These are phyloP conservation scores for Acanthosepion esculentum DNA, from an alignment of 2,888 invertebrate genomes.

Conservation along the genomic window DNA sequence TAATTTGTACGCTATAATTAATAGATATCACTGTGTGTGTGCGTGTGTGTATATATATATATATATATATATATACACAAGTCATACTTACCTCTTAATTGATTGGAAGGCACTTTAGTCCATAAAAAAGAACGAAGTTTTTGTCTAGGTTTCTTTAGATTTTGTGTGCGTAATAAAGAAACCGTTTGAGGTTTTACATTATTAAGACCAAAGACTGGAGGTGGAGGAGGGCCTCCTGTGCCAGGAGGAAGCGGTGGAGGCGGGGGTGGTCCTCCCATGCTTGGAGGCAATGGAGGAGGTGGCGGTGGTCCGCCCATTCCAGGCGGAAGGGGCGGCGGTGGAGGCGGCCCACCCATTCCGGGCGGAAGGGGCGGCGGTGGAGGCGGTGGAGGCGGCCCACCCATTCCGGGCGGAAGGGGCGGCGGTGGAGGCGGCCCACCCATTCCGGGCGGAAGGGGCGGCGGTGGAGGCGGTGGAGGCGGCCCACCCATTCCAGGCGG, in stretches of 20 bases:
- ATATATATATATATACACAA: too few relatives aligned
- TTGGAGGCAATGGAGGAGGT: conserved; percentile 46
- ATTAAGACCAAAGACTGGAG: conserved; percentile 51
- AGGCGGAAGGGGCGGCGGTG: conserved; percentile 49
- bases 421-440: too few relatives aligned
- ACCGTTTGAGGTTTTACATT: not conserved
- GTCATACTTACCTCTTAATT: conserved; percentile 59
- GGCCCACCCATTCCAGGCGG: too few relatives aligned
- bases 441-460: too few relatives aligned
- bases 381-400: too few relatives aligned
- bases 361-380: too few relatives aligned
- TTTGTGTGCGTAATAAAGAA: not conserved
- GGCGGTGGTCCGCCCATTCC: not conserved
- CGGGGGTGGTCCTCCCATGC: conserved; percentile 79
- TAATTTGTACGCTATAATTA: too few relatives aligned
- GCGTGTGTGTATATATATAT: not conserved
- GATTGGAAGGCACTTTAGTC: conserved; percentile 88
- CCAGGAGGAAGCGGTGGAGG: conserved; percentile 83
- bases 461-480: too few relatives aligned
- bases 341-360: not conserved
- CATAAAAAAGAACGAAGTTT: conserved; percentile 99
- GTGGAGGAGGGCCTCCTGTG: conserved; percentile 48
- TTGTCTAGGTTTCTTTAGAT: conserved; percentile 84
- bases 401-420: too few relatives aligned
- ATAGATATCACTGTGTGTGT: not conserved